phyloP scores from a whole-genome alignment of 2,113 vertebrate genomes.

The Plecturocebus donacophilus region DNA sequence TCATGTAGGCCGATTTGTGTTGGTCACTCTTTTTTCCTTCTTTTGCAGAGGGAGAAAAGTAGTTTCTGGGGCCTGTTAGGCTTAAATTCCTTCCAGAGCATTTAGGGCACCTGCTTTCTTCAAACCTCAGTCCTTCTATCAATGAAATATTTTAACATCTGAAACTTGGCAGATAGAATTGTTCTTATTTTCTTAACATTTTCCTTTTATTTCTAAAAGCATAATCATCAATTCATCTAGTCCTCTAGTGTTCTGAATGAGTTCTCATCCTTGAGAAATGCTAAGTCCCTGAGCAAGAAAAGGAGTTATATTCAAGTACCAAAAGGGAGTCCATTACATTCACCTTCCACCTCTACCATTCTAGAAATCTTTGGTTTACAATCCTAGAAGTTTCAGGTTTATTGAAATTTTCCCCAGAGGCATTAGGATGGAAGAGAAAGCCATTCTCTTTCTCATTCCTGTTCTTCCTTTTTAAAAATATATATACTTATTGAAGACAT shows the following conservation, averaged over 20 bases:
- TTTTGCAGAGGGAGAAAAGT: conserved; percentile 25
- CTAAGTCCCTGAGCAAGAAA: not conserved
- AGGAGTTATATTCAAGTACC: not conserved
- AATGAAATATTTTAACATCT: conserved; percentile 40
- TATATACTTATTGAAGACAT: not conserved
- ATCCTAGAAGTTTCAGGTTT: not conserved
- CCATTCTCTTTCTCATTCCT: not conserved
- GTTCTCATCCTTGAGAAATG: not conserved
- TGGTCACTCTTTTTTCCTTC: not conserved
- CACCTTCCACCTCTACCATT: not conserved
- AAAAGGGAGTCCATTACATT: not conserved
- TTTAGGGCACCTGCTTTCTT: not conserved
- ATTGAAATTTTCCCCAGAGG: not conserved
- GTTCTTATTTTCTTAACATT: conserved; percentile 18
- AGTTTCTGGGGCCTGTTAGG: not conserved
- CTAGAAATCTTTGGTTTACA: not conserved
- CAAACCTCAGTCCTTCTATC: not conserved
- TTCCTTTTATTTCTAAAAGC: not conserved
- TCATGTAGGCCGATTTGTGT: not conserved
- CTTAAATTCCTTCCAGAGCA: not conserved
- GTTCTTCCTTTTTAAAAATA: not conserved
- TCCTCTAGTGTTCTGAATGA: not conserved
- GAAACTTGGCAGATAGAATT: not conserved
- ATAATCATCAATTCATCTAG: not conserved
- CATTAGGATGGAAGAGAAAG: not conserved